Evolutionary conservation across 2,797 vertebrate species (phyloP).

Genomic region (Geotria australis): DNA sequence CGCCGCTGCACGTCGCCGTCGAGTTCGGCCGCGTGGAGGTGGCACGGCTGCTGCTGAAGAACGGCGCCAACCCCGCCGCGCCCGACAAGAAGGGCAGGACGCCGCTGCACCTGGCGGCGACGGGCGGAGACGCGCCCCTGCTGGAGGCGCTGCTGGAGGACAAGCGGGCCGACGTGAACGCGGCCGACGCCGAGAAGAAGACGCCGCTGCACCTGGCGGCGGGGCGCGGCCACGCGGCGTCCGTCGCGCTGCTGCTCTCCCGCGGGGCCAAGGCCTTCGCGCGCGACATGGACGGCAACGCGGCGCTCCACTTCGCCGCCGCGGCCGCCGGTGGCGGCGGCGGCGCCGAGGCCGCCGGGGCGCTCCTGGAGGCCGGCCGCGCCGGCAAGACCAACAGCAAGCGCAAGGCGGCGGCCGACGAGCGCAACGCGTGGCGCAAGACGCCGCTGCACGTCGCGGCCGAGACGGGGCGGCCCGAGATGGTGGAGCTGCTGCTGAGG

Average conservation of each 20-base stretch:
- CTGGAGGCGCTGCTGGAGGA: constrained; percentile 15
- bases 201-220: constrained; percentile 22
- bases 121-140: constrained; percentile 6
- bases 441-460: constrained; percentile 22
- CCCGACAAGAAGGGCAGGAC: constrained; percentile 17
- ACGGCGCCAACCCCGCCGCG: constrained; percentile 10
- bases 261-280: constrained; percentile 12
- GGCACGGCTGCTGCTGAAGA: constrained; percentile 13
- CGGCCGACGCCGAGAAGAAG: constrained; percentile 21
- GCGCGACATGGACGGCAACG: constrained; percentile 29
- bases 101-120: constrained; percentile 19
- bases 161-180: constrained; percentile 10
- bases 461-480: constrained; percentile 12
- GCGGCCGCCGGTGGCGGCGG: constrained; percentile 12
- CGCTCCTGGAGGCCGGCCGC: constrained; percentile 11
- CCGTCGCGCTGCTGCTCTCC: constrained; percentile 8
- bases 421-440: constrained; percentile 30
- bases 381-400: constrained; percentile 1
- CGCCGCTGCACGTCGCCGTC: constrained; percentile 19
- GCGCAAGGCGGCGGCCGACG: constrained; percentile 11
- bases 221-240: constrained; percentile 8
- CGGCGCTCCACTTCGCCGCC: constrained; percentile 16
- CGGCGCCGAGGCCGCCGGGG: constrained; percentile 6
- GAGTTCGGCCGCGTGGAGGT: constrained; percentile 10
- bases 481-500: constrained; percentile 12